Conservation (phyloP, 1,140 invertebrate species). For the Helicoverpa armigera region DNA sequence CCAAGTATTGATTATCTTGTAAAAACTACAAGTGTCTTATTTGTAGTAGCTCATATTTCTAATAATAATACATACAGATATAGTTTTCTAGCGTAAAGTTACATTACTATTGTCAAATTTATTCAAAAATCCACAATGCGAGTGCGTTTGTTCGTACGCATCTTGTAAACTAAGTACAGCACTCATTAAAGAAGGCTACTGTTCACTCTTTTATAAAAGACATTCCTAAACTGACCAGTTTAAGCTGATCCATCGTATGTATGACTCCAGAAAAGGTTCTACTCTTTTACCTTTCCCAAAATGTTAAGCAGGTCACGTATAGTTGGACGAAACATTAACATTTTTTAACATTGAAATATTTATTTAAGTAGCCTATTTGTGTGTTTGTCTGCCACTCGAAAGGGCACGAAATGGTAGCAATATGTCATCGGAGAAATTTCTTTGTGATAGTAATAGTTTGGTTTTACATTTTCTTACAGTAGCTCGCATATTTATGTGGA, state of each 20-base stretch:
- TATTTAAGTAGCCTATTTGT: constrained; percentile 80
- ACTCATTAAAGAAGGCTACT: constrained; percentile 40
- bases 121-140: constrained; percentile 37
- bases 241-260: constrained; percentile 24
- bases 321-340: constrained; percentile 66
- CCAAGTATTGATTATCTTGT: no score
- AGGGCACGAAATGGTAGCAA: constrained; percentile 68
- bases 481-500: not conserved
- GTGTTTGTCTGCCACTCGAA: constrained; percentile 71
- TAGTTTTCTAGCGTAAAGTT: not conserved
- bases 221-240: constrained; percentile 27
- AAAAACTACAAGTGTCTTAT: no score
- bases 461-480: constrained; percentile 46
- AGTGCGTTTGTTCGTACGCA: constrained; percentile 9
- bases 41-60: not conserved
- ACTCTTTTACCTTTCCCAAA: not conserved
- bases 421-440: constrained; percentile 64
- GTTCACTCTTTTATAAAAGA: constrained; percentile 29
- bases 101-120: constrained; percentile 39
- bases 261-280: not conserved
- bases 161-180: constrained; percentile 21
- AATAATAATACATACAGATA: no score
- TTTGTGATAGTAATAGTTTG: constrained; percentile 51
- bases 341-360: constrained; percentile 78
- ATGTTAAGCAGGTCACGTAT: constrained; percentile 35